These are phyloP conservation scores for Scylla paramamosain DNA, from an alignment of 1,140 invertebrate species.

Conservation along the genomic window DNA sequence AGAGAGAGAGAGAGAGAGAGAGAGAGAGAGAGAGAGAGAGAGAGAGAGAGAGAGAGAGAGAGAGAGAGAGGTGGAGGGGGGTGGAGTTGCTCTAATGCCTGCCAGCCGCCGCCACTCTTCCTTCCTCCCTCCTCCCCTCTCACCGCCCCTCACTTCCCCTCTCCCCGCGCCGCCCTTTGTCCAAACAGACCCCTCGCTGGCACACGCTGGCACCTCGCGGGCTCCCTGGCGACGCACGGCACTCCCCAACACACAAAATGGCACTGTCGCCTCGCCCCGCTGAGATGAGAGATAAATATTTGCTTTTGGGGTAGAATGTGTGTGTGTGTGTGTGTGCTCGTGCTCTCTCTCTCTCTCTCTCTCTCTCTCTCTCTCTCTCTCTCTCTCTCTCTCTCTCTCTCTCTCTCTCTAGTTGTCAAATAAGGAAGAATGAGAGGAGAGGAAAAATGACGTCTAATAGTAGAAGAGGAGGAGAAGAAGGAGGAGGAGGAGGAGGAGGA, in stretches of 20 bases:
- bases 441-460: too few relatives aligned
- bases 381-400: too few relatives aligned
- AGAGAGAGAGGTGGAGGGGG: background rate
- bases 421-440: too few relatives aligned
- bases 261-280: background rate
- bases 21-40: slow-evolving; percentile 22
- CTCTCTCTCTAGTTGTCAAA: too few relatives aligned
- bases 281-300: background rate
- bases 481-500: too few relatives aligned
- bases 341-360: too few relatives aligned
- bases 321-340: too few relatives aligned
- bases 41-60: background rate
- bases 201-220: slow-evolving; percentile 13
- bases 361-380: too few relatives aligned
- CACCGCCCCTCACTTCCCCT: background rate
- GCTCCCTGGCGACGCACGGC: background rate
- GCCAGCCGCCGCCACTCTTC: background rate
- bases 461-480: too few relatives aligned
- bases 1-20: slow-evolving; percentile 3
- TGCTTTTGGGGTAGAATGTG: too few relatives aligned
- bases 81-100: background rate
- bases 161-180: background rate
- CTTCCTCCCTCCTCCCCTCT: background rate
- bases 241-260: slow-evolving; percentile 2
- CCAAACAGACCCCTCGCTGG: slow-evolving; percentile 24